phyloP scores from a whole-genome alignment of 2,888 invertebrate species.

The Argynnis bischoffii region DNA sequence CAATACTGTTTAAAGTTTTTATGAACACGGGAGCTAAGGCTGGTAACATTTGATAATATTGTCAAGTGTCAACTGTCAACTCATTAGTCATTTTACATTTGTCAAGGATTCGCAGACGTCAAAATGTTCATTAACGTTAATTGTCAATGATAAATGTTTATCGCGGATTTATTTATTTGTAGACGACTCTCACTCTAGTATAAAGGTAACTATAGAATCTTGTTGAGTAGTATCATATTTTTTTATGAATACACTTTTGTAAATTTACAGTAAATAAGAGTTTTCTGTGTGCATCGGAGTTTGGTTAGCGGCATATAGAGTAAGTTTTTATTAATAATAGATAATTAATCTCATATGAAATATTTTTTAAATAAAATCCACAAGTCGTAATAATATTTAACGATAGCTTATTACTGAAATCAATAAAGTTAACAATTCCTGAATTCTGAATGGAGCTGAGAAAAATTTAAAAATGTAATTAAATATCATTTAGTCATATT shows the following conservation, averaged over 20 bases:
- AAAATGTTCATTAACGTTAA: conserved; percentile 8
- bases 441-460: too few relatives aligned
- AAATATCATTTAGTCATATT: too few relatives aligned
- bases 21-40: too few relatives aligned
- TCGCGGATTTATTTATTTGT: conserved; percentile 14
- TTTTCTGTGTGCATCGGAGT: conserved; percentile 9
- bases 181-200: conserved; percentile 21
- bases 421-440: too few relatives aligned
- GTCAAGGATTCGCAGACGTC: too few relatives aligned
- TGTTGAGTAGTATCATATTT: conserved; percentile 2
- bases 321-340: conserved; percentile 22
- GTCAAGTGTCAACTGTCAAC: too few relatives aligned
- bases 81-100: too few relatives aligned
- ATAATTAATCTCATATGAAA: background rate
- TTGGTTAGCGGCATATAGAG: conserved; percentile 30
- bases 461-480: too few relatives aligned
- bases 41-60: too few relatives aligned
- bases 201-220: conserved; percentile 15
- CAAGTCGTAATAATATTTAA: too few relatives aligned
- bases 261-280: background rate
- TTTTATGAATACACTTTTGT: conserved; percentile 1
- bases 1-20: too few relatives aligned
- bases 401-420: too few relatives aligned
- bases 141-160: conserved; percentile 14
- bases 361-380: background rate